A percentile compares a stretch with the other conserved stretches of the same genome.
These are phyloP conservation scores for Crocallis elinguaria DNA, from an alignment of 2,888 invertebrate genomes.

Conservation along the genomic window DNA sequence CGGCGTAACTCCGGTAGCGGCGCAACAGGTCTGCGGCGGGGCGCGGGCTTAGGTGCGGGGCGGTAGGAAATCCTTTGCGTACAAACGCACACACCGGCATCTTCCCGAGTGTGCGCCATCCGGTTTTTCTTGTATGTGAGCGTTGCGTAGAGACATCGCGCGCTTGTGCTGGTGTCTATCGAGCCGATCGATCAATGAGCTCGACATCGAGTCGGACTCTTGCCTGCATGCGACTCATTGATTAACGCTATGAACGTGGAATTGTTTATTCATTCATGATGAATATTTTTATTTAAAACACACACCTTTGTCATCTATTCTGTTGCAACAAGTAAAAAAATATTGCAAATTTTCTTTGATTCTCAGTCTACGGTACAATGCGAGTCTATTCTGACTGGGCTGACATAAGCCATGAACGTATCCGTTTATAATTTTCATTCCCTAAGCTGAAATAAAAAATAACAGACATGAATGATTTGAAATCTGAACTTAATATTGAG, in stretches of 20 bases:
- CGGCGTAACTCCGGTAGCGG: conserved; percentile 85
- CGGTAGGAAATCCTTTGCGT: conserved; percentile 81
- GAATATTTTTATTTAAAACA: conserved; percentile 77
- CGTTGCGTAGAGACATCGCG: conserved; percentile 52
- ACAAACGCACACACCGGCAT: conserved; percentile 65
- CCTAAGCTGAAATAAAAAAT: too few relatives aligned
- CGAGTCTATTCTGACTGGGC: neutral
- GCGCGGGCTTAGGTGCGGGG: conserved; percentile 66
- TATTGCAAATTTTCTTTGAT: neutral
- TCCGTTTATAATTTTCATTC: too few relatives aligned
- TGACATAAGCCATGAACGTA: neutral
- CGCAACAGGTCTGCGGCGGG: conserved; percentile 83
- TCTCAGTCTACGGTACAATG: neutral
- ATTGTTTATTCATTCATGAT: conserved; percentile 84
- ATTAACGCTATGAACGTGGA: conserved; percentile 83
- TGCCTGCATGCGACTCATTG: conserved; percentile 84
- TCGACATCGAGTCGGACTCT: conserved; percentile 76
- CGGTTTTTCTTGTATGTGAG: conserved; percentile 76
- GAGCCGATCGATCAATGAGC: conserved; percentile 84
- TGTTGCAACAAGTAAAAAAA: neutral
- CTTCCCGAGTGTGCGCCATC: conserved; percentile 72
- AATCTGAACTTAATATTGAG: too few relatives aligned
- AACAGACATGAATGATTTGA: too few relatives aligned
- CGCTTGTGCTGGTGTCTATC: conserved; percentile 68
- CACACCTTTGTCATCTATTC: conserved; percentile 35